These are phyloP conservation scores for Chaetoderma sp. DNA, from an alignment of 2,888 invertebrate genomes.

Conservation along the genomic window DNA sequence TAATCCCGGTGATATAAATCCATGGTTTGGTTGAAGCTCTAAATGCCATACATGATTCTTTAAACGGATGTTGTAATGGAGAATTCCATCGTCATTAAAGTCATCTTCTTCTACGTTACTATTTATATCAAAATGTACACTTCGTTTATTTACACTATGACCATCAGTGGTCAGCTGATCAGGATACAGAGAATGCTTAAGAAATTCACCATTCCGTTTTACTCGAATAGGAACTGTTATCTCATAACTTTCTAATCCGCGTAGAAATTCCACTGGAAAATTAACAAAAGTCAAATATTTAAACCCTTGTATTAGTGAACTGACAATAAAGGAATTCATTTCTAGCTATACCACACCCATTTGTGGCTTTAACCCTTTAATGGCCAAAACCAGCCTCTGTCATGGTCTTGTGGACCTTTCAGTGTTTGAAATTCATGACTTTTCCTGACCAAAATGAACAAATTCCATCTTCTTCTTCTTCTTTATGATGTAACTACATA, in stretches of 20 bases:
- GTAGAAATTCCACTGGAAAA: constrained; percentile 51
- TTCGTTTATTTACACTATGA: constrained; percentile 42
- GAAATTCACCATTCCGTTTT: constrained; percentile 45
- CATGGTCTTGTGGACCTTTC: no score
- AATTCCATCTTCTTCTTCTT: no score
- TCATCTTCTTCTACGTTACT: constrained; percentile 1
- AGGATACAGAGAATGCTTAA: constrained; percentile 51
- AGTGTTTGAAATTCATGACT: no score
- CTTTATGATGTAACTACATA: no score
- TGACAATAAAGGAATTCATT: no score
- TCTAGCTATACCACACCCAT: no score
- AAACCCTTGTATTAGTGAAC: no score
- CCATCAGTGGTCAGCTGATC: constrained; percentile 16
- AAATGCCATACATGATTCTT: constrained; percentile 61
- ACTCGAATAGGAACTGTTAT: constrained; percentile 54
- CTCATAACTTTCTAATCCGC: constrained; percentile 43
- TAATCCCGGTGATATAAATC: constrained; percentile 79
- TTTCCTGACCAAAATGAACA: no score
- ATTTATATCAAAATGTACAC: constrained; percentile 25
- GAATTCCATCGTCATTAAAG: constrained; percentile 16
- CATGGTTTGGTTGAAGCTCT: constrained; percentile 74
- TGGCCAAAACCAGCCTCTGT: no score
- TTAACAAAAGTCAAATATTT: no score
- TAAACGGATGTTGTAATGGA: constrained; percentile 56
- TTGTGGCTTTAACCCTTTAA: no score